phyloP scores from a whole-genome alignment of 2,888 invertebrate genomes.

The Synanthedon andrenaeformis region DNA sequence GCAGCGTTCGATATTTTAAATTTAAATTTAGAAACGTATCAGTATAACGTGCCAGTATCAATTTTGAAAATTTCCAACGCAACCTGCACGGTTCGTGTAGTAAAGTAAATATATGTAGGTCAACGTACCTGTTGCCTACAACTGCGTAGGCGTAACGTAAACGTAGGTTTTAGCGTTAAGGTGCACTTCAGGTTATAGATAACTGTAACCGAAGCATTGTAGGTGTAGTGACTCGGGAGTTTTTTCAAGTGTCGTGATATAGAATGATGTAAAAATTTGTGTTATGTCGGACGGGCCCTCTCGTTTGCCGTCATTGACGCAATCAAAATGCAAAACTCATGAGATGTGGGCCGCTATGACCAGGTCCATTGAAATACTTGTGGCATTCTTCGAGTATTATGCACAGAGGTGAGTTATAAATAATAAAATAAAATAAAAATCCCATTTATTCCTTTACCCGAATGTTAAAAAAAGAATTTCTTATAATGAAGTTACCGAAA shows the following conservation, averaged over 20 bases:
- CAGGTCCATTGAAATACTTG: constrained; percentile 83
- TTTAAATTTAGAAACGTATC: not conserved
- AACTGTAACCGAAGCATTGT: not conserved
- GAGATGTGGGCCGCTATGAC: constrained; percentile 87
- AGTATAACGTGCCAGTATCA: constrained; percentile 13
- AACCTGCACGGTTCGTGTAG: not conserved
- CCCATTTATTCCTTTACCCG: too few species aligned
- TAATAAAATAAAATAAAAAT: too few species aligned
- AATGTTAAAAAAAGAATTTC: too few species aligned
- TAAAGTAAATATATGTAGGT: constrained; percentile 16
- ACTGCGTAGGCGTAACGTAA: constrained; percentile 13
- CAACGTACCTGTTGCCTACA: constrained; percentile 30
- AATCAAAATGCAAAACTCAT: constrained; percentile 66
- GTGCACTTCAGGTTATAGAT: too few species aligned
- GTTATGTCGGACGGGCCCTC: constrained; percentile 58
- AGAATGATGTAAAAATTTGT: constrained; percentile 11
- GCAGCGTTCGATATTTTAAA: not conserved
- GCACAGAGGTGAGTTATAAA: constrained; percentile 73
- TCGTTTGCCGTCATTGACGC: constrained; percentile 30
- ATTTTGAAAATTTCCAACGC: constrained; percentile 3
- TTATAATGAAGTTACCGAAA: too few species aligned
- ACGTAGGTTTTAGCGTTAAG: not conserved
- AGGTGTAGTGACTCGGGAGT: not conserved
- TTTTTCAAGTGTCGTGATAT: not conserved
- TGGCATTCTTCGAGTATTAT: constrained; percentile 87